Conservation (phyloP, 2,113 vertebrate genomes). For the Hypomesus transpacificus region DNA sequence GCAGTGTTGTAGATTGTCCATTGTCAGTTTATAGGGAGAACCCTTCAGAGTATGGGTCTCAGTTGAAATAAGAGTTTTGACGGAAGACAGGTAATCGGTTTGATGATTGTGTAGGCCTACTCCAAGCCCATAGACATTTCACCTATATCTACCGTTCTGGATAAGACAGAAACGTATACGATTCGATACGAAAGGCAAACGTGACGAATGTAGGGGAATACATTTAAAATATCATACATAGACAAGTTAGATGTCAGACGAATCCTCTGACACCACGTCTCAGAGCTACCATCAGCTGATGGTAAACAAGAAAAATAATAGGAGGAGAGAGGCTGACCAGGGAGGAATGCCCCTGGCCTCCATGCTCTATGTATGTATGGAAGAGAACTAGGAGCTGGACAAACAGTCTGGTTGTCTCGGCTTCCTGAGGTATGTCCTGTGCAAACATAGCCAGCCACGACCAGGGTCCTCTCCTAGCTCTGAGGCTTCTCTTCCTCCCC, state of each 20-base stretch:
- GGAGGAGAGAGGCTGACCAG: background rate
- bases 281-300: background rate
- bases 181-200: too few relatives aligned
- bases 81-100: background rate
- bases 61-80: background rate
- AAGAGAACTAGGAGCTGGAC: constrained; percentile 64
- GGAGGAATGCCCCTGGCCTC: background rate
- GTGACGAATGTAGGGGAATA: too few relatives aligned
- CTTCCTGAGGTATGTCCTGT: constrained; percentile 76
- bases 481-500: constrained; percentile 46
- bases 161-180: too few relatives aligned
- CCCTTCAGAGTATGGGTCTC: background rate
- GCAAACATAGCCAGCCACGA: constrained; percentile 71
- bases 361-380: constrained; percentile 32
- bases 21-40: too few relatives aligned
- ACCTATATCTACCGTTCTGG: too few relatives aligned
- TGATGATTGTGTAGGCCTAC: background rate
- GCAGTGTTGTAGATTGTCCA: background rate
- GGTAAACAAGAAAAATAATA: constrained; percentile 22
- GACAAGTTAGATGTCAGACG: too few relatives aligned
- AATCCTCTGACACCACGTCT: too few relatives aligned
- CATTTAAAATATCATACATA: too few relatives aligned
- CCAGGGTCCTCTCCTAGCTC: constrained; percentile 62
- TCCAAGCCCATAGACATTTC: too few relatives aligned
- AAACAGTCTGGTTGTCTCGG: constrained; percentile 75